These are phyloP conservation scores for Terrapene triunguis DNA, from an alignment of 2,113 vertebrate species.

Conservation along the genomic window DNA sequence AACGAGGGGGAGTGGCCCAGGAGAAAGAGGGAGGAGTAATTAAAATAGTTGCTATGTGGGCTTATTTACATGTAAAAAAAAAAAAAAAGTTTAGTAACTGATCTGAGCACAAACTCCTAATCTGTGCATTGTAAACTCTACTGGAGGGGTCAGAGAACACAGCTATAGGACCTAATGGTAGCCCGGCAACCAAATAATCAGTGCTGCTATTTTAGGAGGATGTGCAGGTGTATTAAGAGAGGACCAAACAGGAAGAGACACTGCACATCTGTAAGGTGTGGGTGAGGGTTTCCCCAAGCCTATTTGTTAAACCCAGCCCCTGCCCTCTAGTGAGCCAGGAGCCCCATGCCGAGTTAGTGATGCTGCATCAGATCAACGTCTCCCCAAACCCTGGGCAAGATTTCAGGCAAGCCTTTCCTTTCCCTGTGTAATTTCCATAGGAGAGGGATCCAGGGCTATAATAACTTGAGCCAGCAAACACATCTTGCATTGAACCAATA, in stretches of 20 bases:
- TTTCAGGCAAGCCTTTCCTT: neutral
- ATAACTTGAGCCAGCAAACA: neutral
- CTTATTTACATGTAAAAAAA: neutral
- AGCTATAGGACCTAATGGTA: neutral
- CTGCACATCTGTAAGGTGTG: neutral
- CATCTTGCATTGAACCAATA: neutral
- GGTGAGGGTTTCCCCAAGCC: neutral
- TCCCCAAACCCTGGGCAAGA: neutral
- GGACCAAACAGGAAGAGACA: neutral
- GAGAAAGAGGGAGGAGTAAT: neutral
- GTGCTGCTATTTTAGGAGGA: neutral
- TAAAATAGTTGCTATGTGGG: neutral
- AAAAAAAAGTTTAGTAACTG: neutral
- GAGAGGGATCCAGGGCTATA: neutral
- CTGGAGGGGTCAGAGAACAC: neutral
- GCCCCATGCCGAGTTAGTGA: fast-evolving
- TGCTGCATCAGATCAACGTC: neutral
- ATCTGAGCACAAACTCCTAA: neutral
- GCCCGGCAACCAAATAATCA: neutral
- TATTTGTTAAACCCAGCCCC: neutral
- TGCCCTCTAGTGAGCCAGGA: fast-evolving
- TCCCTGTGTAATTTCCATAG: neutral
- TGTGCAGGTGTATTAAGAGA: neutral
- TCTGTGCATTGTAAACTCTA: neutral
- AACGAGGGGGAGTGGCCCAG: neutral